phyloP scores from a whole-genome alignment of 2,113 vertebrate genomes.

The Zeus faber region DNA sequence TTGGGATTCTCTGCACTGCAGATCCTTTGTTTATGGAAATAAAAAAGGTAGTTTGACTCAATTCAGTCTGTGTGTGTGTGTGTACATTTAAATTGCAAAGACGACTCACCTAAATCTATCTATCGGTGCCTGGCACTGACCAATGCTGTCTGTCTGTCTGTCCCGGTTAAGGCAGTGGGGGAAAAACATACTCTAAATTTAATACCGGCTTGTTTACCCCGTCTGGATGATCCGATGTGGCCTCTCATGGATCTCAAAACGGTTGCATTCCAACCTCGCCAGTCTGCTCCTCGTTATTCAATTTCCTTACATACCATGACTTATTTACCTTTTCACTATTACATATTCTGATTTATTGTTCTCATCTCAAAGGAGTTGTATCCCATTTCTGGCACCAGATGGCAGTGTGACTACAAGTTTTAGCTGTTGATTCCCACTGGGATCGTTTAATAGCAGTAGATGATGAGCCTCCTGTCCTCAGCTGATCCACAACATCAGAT shows the following conservation, averaged over 20 bases:
- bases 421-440: no score
- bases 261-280: no score
- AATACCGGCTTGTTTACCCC: no score
- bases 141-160: neutral
- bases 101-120: neutral
- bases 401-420: slow-evolving; percentile 43
- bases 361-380: no score
- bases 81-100: neutral
- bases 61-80: slow-evolving; percentile 8
- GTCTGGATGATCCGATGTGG: no score
- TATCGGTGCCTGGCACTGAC: neutral
- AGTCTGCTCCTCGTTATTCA: no score
- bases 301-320: no score
- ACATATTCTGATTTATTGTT: no score
- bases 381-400: slow-evolving; percentile 59
- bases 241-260: no score
- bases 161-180: no score
- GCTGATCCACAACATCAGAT: slow-evolving; percentile 6
- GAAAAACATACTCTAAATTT: no score
- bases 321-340: no score
- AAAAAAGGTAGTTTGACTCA: slow-evolving; percentile 59
- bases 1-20: slow-evolving; percentile 56
- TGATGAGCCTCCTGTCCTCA: slow-evolving; percentile 34
- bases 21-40: slow-evolving; percentile 69
- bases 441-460: slow-evolving; percentile 23